A percentile compares a stretch with the other conserved stretches of the same genome.
Conservation (phyloP, 2,113 vertebrate genomes). For the Columbina picui region DNA sequence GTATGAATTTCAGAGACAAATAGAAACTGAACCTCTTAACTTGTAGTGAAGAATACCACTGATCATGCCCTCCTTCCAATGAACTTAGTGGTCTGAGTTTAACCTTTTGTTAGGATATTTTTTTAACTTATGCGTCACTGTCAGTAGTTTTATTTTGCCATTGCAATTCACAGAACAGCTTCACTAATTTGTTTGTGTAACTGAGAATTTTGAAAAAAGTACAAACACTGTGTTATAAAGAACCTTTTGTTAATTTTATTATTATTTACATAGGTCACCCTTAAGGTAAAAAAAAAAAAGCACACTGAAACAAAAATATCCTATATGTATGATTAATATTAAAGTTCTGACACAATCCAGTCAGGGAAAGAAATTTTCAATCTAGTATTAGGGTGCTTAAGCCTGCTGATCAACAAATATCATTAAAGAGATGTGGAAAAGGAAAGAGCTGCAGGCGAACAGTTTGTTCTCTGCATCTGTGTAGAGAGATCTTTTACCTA, state of each 20-base stretch:
- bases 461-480: background rate
- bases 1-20: background rate
- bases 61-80: background rate
- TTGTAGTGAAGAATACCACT: background rate
- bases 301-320: background rate
- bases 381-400: background rate
- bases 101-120: background rate
- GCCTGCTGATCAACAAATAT: background rate
- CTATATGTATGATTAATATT: background rate
- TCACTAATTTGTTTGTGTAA: background rate
- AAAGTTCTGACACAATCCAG: background rate
- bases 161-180: background rate
- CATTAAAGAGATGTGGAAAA: background rate
- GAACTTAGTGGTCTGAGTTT: background rate
- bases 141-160: background rate
- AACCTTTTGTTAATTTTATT: background rate
- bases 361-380: background rate
- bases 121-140: accelerated
- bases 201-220: background rate
- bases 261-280: background rate
- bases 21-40: background rate
- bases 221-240: background rate
- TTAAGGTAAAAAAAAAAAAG: background rate
- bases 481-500: background rate
- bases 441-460: background rate